Conservation (phyloP, 2,888 invertebrate species). For the Azorinus chamasolen region DNA sequence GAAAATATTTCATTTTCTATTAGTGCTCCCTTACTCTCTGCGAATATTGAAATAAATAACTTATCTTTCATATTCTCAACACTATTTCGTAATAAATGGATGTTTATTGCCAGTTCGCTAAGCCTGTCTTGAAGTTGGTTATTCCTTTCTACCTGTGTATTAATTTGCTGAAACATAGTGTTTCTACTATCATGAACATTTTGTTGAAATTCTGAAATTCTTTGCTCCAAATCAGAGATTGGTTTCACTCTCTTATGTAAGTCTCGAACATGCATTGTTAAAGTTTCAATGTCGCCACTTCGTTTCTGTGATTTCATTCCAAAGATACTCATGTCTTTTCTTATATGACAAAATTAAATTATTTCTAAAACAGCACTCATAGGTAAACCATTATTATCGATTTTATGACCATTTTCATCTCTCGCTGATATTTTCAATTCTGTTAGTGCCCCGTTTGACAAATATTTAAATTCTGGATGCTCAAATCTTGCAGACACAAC, state of each 20-base stretch:
- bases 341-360: slow-evolving; percentile 19
- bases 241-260: slow-evolving; percentile 29
- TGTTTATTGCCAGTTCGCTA: slow-evolving; percentile 12
- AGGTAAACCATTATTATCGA: slow-evolving; percentile 38
- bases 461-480: slow-evolving; percentile 41
- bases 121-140: slow-evolving; percentile 10
- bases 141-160: slow-evolving; percentile 27
- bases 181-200: slow-evolving; percentile 24
- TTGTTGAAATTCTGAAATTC: slow-evolving; percentile 21
- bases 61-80: slow-evolving; percentile 27
- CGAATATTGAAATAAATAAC: slow-evolving; percentile 35
- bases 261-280: slow-evolving; percentile 19
- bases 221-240: slow-evolving; percentile 18
- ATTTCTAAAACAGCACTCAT: slow-evolving; percentile 47
- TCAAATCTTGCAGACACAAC: slow-evolving; percentile 35
- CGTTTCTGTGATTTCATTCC: slow-evolving; percentile 14
- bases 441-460: slow-evolving; percentile 30
- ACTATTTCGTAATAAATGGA: slow-evolving; percentile 22
- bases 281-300: slow-evolving; percentile 12
- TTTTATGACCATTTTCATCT: slow-evolving; percentile 35
- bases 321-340: slow-evolving; percentile 33
- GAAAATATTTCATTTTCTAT: slow-evolving; percentile 29
- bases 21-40: slow-evolving; percentile 35
- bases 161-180: slow-evolving; percentile 16
- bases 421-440: slow-evolving; percentile 32